A percentile compares a stretch with the other conserved stretches of the same genome.
These are phyloP conservation scores for Podotricha telesiphe DNA, from an alignment of 2,888 invertebrate genomes.

Conservation along the genomic window DNA sequence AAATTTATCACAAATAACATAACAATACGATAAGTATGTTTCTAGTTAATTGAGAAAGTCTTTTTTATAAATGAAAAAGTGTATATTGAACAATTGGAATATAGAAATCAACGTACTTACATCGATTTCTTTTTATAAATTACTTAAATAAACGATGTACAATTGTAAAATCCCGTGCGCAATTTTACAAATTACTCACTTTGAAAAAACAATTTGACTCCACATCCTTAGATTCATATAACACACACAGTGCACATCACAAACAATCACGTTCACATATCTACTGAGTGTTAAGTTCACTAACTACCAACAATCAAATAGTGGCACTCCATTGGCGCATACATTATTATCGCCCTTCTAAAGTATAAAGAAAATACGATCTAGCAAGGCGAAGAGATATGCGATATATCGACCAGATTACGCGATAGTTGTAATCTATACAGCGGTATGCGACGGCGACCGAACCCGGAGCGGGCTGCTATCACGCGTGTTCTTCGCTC, in stretches of 20 bases:
- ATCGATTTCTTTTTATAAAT: too few relatives aligned
- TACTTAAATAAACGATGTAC: neutral
- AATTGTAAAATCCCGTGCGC: neutral
- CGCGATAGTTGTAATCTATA: slow-evolving; percentile 51
- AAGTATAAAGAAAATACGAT: slow-evolving; percentile 47
- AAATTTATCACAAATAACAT: too few relatives aligned
- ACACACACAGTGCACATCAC: slow-evolving; percentile 46
- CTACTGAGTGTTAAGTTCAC: slow-evolving; percentile 43
- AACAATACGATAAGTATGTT: too few relatives aligned
- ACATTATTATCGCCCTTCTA: slow-evolving; percentile 50
- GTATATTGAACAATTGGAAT: neutral
- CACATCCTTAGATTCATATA: slow-evolving; percentile 57
- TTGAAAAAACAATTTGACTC: slow-evolving; percentile 68
- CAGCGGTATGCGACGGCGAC: slow-evolving; percentile 45
- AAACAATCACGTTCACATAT: slow-evolving; percentile 43
- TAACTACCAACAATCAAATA: slow-evolving; percentile 47
- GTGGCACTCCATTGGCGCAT: slow-evolving; percentile 45
- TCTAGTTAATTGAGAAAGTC: too few relatives aligned
- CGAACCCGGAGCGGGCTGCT: slow-evolving; percentile 34
- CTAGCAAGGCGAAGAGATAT: slow-evolving; percentile 46
- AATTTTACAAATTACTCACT: slow-evolving; percentile 53
- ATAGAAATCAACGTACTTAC: neutral
- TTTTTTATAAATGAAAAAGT: neutral
- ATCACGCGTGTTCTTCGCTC: slow-evolving; percentile 28
- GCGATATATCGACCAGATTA: slow-evolving; percentile 51